These are phyloP conservation scores for Mythimna lalbum DNA, from an alignment of 2,888 invertebrate species.

Conservation along the genomic window DNA sequence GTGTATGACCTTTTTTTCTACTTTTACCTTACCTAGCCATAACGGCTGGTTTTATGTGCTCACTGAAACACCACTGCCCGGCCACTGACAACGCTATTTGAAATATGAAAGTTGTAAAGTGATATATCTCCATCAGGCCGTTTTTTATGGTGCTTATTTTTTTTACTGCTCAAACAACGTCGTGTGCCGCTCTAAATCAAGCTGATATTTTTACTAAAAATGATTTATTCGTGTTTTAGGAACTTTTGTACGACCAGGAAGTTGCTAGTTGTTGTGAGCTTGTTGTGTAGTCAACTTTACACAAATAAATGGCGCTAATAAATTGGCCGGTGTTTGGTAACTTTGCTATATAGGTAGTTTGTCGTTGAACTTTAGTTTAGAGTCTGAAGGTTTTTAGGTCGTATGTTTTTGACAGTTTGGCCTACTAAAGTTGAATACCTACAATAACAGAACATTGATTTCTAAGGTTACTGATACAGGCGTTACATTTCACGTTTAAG, in stretches of 20 bases:
- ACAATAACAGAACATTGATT: not conserved
- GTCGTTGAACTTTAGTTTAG: not conserved
- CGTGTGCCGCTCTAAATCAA: constrained; percentile 83
- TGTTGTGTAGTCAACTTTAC: constrained; percentile 52
- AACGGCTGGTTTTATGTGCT: constrained; percentile 79
- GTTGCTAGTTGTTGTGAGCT: constrained; percentile 55
- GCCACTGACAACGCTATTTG: constrained; percentile 84
- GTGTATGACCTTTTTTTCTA: constrained; percentile 74
- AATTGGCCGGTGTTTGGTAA: constrained; percentile 29
- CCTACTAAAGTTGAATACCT: not conserved
- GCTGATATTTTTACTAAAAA: constrained; percentile 73
- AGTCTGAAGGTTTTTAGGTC: constrained; percentile 1
- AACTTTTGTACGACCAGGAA: constrained; percentile 68
- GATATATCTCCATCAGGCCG: constrained; percentile 83
- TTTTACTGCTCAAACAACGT: constrained; percentile 78
- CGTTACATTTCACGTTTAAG: constrained; percentile 4
- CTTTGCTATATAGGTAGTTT: constrained; percentile 20
- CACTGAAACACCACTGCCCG: constrained; percentile 74
- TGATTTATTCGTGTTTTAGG: constrained; percentile 78
- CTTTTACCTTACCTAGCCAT: constrained; percentile 77
- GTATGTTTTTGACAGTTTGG: not conserved
- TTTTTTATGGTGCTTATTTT: constrained; percentile 84
- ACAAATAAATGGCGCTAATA: constrained; percentile 48
- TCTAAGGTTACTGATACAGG: not conserved
- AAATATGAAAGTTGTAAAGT: constrained; percentile 87